These are phyloP conservation scores for Diceros bicornis DNA, from an alignment of 2,797 vertebrate species.

Conservation along the genomic window DNA sequence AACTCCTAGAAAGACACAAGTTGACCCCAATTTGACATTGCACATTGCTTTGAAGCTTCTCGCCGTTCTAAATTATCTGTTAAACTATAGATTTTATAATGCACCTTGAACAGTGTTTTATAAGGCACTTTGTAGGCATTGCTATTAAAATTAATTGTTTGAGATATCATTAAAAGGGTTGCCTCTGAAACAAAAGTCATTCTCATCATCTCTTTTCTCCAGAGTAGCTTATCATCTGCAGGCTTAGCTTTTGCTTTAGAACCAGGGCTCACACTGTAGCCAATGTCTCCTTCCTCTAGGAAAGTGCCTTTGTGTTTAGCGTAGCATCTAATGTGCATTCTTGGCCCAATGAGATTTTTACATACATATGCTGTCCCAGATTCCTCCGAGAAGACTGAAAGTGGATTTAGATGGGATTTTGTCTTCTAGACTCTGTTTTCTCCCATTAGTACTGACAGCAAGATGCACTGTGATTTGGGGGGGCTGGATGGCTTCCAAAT, in stretches of 20 bases:
- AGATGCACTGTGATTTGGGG: not conserved
- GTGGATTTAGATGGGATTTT: not conserved
- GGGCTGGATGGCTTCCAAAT: not conserved
- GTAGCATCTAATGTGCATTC: not conserved
- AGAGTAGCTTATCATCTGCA: not conserved
- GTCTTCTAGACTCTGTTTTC: not conserved
- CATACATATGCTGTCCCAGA: not conserved
- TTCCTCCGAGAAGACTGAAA: not conserved
- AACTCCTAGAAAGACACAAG: not conserved
- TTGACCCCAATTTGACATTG: not conserved
- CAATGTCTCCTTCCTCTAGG: not conserved
- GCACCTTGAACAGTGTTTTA: constrained; percentile 58
- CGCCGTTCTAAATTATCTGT: constrained; percentile 20
- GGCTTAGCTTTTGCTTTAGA: not conserved
- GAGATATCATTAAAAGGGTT: constrained; percentile 65
- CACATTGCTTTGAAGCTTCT: constrained; percentile 38
- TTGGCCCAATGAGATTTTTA: not conserved
- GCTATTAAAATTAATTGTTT: constrained; percentile 74
- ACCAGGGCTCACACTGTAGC: not conserved
- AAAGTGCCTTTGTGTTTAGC: not conserved
- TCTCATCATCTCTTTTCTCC: not conserved
- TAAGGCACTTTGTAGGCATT: constrained; percentile 56
- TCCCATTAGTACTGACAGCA: not conserved
- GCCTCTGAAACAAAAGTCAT: constrained; percentile 54
- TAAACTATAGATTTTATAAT: constrained; percentile 53